A percentile compares a stretch with the other conserved stretches of the same genome.
Conservation (phyloP, 2,888 invertebrate genomes). For the Lamproptera curius region DNA sequence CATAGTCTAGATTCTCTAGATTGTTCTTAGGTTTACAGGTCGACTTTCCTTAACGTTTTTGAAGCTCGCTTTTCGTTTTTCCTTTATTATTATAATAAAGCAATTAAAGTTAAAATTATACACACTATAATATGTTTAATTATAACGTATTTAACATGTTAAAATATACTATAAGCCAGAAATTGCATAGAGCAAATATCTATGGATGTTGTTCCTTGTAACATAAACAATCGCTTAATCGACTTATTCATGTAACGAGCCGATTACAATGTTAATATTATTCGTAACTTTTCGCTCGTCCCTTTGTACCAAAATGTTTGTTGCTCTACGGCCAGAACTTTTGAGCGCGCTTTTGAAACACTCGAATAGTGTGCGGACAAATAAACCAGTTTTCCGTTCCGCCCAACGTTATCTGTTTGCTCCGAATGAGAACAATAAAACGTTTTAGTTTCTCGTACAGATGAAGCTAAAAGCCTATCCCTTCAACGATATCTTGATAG, state of each 20-base stretch:
- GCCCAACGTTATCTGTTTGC: slow-evolving; percentile 10
- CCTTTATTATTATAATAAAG: background rate
- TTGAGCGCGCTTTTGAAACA: background rate
- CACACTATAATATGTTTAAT: background rate
- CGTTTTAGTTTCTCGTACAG: slow-evolving; percentile 7
- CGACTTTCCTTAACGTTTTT: background rate
- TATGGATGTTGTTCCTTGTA: too few species aligned
- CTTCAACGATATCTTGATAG: background rate
- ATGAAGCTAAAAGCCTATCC: slow-evolving; percentile 10
- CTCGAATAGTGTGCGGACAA: background rate
- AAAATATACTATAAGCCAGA: background rate
- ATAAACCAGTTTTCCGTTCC: slow-evolving; percentile 3
- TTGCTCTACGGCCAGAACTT: background rate
- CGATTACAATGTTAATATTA: slow-evolving; percentile 2
- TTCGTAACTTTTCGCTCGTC: background rate
- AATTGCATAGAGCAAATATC: background rate
- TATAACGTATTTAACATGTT: background rate
- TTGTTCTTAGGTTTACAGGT: too few species aligned
- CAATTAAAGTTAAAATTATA: background rate
- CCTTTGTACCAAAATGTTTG: background rate
- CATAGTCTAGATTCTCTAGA: too few species aligned
- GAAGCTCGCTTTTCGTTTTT: background rate
- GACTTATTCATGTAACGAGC: slow-evolving; percentile 8
- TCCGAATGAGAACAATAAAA: slow-evolving; percentile 12
- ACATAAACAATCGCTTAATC: background rate